Evolutionary conservation across 2,888 invertebrate genomes (phyloP).

Genomic region (Aporophyla nigra): DNA sequence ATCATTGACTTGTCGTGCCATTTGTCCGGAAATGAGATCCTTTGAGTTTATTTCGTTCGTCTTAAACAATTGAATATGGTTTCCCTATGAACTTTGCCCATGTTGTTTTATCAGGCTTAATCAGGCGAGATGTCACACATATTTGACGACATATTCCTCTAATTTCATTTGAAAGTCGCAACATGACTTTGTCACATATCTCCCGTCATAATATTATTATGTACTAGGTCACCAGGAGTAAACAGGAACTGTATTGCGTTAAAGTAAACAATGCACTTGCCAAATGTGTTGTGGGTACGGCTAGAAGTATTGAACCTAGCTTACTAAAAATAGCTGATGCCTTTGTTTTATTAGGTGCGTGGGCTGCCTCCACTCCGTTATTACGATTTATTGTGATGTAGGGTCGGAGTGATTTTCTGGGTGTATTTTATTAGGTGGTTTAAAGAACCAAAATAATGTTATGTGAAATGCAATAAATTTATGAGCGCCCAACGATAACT

Average conservation of each 20-base stretch:
- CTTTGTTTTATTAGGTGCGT: constrained; percentile 7
- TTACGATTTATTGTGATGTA: constrained; percentile 3
- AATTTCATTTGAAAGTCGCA: background rate
- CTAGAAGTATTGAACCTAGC: constrained; percentile 25
- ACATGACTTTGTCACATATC: background rate
- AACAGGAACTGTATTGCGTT: constrained; percentile 26
- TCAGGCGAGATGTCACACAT: too few species aligned
- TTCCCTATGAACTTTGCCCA: background rate
- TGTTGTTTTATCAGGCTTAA: too few species aligned
- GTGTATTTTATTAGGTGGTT: background rate
- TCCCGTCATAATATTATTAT: background rate
- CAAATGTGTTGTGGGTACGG: background rate
- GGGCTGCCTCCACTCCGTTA: background rate
- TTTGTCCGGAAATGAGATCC: background rate
- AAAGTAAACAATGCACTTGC: constrained; percentile 23
- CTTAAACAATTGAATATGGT: background rate
- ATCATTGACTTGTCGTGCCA: background rate
- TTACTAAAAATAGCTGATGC: constrained; percentile 18
- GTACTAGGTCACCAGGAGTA: constrained; percentile 31
- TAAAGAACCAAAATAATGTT: background rate
- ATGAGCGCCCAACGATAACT: background rate
- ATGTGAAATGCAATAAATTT: too few species aligned
- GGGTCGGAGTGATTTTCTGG: background rate
- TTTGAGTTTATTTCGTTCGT: constrained; percentile 3
- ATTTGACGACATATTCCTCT: background rate